A percentile compares a stretch with the other conserved stretches of the same genome.
phyloP scores from a whole-genome alignment of 1,140 invertebrate genomes.

The Melipona quadrifasciata region DNA sequence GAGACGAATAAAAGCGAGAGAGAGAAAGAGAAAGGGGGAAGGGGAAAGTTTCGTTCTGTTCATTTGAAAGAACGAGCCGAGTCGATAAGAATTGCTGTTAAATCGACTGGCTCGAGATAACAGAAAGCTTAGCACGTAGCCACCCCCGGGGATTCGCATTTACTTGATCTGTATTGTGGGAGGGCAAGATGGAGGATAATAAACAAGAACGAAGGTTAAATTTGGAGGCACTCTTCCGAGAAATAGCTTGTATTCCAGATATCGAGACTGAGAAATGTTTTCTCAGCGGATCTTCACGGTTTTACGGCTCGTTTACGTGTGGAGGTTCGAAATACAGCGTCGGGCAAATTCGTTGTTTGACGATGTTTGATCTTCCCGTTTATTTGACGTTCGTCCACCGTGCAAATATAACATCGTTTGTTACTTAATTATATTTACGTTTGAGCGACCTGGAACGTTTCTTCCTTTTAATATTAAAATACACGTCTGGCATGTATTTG shows the following conservation, averaged over 20 bases:
- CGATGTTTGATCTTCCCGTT: too few species aligned
- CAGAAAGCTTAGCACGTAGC: slow-evolving; percentile 45
- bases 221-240: slow-evolving; percentile 60
- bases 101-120: slow-evolving; percentile 48
- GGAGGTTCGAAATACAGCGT: background rate
- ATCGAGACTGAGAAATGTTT: slow-evolving; percentile 11
- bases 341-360: too few species aligned
- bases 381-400: too few species aligned
- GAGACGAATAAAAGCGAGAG: background rate
- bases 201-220: slow-evolving; percentile 63
- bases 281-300: slow-evolving; percentile 16
- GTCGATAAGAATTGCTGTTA: slow-evolving; percentile 40
- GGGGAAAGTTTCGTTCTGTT: slow-evolving; percentile 22
- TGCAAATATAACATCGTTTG: too few species aligned
- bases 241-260: slow-evolving; percentile 59
- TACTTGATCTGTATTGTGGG: slow-evolving; percentile 23
- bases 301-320: slow-evolving; percentile 20
- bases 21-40: background rate
- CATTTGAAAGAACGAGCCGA: slow-evolving; percentile 21
- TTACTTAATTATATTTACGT: too few species aligned
- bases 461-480: too few species aligned
- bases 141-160: slow-evolving; percentile 50
- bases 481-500: too few species aligned
- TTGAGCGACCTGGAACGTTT: too few species aligned
- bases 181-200: slow-evolving; percentile 46